phyloP scores from a whole-genome alignment of 2,113 vertebrate genomes.

The Tachuris rubrigastra region DNA sequence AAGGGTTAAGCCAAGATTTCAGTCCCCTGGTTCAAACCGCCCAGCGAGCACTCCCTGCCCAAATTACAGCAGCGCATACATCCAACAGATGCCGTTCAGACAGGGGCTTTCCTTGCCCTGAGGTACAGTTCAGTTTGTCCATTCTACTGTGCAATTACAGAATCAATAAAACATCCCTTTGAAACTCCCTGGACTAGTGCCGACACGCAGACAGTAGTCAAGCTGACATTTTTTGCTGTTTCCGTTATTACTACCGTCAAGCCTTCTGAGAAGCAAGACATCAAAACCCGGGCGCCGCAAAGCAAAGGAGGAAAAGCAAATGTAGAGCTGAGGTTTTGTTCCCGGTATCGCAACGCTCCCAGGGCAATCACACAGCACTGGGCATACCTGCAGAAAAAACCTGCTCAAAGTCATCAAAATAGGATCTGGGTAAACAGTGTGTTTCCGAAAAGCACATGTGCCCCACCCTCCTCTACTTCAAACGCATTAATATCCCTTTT shows the following conservation, averaged over 20 bases:
- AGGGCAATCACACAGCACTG: neutral
- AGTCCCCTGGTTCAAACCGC: constrained; percentile 19
- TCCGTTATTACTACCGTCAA: constrained; percentile 74
- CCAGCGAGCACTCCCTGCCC: constrained; percentile 40
- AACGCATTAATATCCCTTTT: neutral
- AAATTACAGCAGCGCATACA: constrained; percentile 56
- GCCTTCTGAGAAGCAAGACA: constrained; percentile 69
- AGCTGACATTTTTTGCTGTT: constrained; percentile 70
- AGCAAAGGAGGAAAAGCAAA: constrained; percentile 58
- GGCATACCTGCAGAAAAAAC: neutral
- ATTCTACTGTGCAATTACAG: constrained; percentile 80
- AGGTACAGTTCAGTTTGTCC: constrained; percentile 81
- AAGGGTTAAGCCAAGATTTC: constrained; percentile 52
- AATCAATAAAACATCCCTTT: constrained; percentile 88
- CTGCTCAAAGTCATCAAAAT: neutral
- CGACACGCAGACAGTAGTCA: constrained; percentile 79
- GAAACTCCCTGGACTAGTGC: constrained; percentile 85
- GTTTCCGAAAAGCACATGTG: neutral
- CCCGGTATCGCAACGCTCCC: neutral
- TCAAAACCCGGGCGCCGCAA: constrained; percentile 53
- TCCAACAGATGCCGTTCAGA: constrained; percentile 79
- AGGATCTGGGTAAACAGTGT: neutral
- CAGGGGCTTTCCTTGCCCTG: constrained; percentile 82
- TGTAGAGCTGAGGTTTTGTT: constrained; percentile 23
- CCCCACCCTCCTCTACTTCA: neutral